These are phyloP conservation scores for Sciaenops ocellatus DNA, from an alignment of 2,797 vertebrate species.

Conservation along the genomic window DNA sequence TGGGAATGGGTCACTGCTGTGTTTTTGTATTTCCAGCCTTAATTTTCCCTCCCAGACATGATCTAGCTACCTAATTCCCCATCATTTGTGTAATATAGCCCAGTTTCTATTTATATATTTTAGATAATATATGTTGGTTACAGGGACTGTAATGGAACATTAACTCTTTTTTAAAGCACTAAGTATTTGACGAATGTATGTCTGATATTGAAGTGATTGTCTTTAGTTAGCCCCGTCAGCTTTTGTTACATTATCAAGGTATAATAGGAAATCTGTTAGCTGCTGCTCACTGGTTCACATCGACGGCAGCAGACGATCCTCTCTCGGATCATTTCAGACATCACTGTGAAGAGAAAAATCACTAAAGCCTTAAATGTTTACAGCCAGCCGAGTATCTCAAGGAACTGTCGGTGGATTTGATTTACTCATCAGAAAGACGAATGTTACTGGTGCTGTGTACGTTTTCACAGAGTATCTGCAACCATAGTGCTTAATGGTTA, in stretches of 20 bases:
- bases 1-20: conserved; percentile 41
- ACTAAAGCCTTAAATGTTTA: conserved; percentile 73
- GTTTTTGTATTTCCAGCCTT: conserved; percentile 28
- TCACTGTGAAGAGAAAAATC: conserved; percentile 53
- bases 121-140: conserved; percentile 75
- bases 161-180: conserved; percentile 67
- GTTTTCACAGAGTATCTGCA: conserved; percentile 22
- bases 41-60: conserved; percentile 23
- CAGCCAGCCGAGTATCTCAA: conserved; percentile 35
- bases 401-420: conserved; percentile 1
- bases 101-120: conserved; percentile 80
- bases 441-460: conserved; percentile 20
- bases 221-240: conserved; percentile 13
- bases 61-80: conserved; percentile 62
- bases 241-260: conserved; percentile 23
- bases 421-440: conserved; percentile 10
- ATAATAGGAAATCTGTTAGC: conserved; percentile 9
- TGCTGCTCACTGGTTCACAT: conserved; percentile 19
- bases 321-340: conserved; percentile 32
- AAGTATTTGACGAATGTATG: conserved; percentile 61
- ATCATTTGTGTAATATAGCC: conserved; percentile 56
- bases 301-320: conserved; percentile 20
- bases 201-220: conserved; percentile 35
- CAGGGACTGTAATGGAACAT: conserved; percentile 61
- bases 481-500: conserved; percentile 26